Evolutionary conservation across 2,888 invertebrate genomes (phyloP).

Genomic region (Lasioglossum zephyrum): DNA sequence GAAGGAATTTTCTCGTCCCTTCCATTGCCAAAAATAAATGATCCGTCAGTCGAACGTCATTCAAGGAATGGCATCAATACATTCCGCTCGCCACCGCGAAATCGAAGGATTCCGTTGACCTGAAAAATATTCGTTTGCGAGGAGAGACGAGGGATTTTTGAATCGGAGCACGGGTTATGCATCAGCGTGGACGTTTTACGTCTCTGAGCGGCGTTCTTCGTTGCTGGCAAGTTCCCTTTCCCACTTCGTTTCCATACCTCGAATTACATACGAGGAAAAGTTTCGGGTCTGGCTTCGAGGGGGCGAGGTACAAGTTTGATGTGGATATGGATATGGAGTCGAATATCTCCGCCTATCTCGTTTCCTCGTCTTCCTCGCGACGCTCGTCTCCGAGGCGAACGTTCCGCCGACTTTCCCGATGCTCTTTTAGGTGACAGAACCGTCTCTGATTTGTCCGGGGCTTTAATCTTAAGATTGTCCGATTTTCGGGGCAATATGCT

Average conservation of each 20-base stretch:
- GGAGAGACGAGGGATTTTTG: conserved; percentile 51
- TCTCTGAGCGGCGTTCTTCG: conserved; percentile 54
- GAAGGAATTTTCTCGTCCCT: neutral
- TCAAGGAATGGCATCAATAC: conserved; percentile 17
- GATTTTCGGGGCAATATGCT: conserved; percentile 61
- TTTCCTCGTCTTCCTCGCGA: conserved; percentile 62
- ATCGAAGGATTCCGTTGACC: conserved; percentile 28
- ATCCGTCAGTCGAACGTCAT: neutral
- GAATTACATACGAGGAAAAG: conserved; percentile 78
- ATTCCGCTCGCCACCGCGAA: neutral
- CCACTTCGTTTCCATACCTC: conserved; percentile 73
- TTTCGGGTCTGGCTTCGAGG: conserved; percentile 70
- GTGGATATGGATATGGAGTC: conserved; percentile 73
- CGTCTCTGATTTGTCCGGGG: conserved; percentile 65
- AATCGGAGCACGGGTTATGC: conserved; percentile 59
- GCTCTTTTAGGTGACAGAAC: conserved; percentile 69
- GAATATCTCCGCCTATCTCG: conserved; percentile 65
- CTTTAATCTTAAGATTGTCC: conserved; percentile 77
- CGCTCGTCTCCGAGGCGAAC: conserved; percentile 52
- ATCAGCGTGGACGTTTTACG: conserved; percentile 62
- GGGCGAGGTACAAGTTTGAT: conserved; percentile 75
- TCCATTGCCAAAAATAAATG: neutral
- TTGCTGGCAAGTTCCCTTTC: conserved; percentile 61
- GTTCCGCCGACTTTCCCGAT: conserved; percentile 52
- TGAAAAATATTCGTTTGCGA: conserved; percentile 43